Base-by-base conservation (phyloP, 35 echinoderm and acorn worm species). In the Holothuria glaberrima region DNA sequence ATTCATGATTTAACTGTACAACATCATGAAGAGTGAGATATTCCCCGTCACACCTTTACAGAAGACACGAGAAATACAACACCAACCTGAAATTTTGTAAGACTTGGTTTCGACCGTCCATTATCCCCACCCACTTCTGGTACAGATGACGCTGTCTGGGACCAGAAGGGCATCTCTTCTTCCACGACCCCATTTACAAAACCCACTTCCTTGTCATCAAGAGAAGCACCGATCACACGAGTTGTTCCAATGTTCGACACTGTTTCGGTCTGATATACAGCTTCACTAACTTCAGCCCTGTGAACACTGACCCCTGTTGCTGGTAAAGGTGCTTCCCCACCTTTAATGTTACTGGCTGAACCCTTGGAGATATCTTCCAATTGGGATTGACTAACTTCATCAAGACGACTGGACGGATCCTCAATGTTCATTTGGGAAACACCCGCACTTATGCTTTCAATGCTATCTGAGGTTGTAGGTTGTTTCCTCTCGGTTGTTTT, bases 181-280 rank as follows among this genome's bases (percentile, higher is more conserved):
- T 63, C 80, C 24, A 63, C 58, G 9, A 59, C 80, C 26, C 80
- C 80, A 20, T 84, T 84, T 12, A 84, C 80, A 84, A 84, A 84
- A 22, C 59, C 93, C 0, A 98, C 57, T 4, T 82, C 92, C 64
- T 94, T 98, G 70, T 95, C 93, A 31, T 94, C 89, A 0, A 99
- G 45, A 20, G 86, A 68, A 24, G 94, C 93, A 36, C 90, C 93
- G 6, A 99, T 91, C 29, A 94, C 77, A 58, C 91, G 97, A 25
- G 88, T 92, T 35, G 93, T 99, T 14, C 91, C 90, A 30, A 99
- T 92, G 62, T 99, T 92, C 27, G 90, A 71, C 34, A 93, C 93
- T 0, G 94, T 99, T 76, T 99, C 97, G 7, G 94, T 85, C 26
- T 95, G 38, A 30, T 95, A 88, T 12, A 92, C 86, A 0, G 93